Conservation (phyloP, 2,888 invertebrate species). For the Lysandra bellargus region DNA sequence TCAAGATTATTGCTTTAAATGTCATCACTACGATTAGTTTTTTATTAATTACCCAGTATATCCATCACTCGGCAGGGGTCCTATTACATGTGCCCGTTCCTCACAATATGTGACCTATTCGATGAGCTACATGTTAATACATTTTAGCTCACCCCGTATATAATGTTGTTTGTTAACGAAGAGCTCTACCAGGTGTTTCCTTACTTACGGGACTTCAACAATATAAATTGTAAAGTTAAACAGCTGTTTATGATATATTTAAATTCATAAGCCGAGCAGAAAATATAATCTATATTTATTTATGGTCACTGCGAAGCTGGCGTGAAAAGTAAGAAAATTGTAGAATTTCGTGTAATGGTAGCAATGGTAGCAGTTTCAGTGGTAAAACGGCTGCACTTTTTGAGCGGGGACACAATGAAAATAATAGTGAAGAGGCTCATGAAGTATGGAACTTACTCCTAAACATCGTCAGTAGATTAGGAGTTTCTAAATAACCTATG, state of each 20-base stretch:
- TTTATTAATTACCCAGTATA: not conserved
- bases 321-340: too few relatives aligned
- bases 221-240: slow-evolving; percentile 4
- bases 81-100: not conserved
- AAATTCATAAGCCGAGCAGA: not conserved
- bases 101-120: not conserved
- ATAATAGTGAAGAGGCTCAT: too few relatives aligned
- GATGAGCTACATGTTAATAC: not conserved
- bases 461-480: too few relatives aligned
- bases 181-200: slow-evolving; percentile 10
- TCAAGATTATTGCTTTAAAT: slow-evolving; percentile 12
- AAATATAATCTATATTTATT: not conserved
- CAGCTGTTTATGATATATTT: slow-evolving; percentile 9
- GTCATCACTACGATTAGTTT: slow-evolving; percentile 11
- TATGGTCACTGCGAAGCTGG: too few relatives aligned
- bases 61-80: not conserved
- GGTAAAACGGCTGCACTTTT: too few relatives aligned
- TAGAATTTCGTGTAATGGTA: too few relatives aligned
- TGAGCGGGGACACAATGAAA: too few relatives aligned
- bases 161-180: not conserved
- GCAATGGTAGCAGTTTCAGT: too few relatives aligned
- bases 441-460: too few relatives aligned
- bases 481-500: too few relatives aligned
- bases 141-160: not conserved
- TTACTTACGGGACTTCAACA: not conserved